Evolutionary conservation across 2,113 vertebrate species (phyloP), one percentile per base, ranked within the genome.

Genomic region (Sphaerodactylus townsendi): DNA sequence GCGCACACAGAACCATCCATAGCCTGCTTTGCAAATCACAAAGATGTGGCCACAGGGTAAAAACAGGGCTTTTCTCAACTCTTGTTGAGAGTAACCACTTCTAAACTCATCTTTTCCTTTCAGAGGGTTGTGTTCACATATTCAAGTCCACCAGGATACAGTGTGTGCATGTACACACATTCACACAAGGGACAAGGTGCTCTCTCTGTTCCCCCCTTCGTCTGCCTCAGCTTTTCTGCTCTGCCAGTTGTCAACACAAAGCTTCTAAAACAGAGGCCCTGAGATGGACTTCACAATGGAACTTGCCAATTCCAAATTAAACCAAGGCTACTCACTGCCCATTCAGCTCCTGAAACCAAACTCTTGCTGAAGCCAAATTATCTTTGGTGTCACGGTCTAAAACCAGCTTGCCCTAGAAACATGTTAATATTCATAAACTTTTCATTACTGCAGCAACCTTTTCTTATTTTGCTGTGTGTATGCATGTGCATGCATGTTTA

Each of bases 71-170:
- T 41, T 46, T n/a, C 50, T 59, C 62, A 48, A 37, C 6, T 35
- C 56, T 56, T 79, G 13, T n/a, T 17, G 53, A 35, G 39, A 44
- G 39, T 17, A 35, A 35, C 68, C 46, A 44, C 39, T 70, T 71
- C 14, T 64, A 79, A 85, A 85, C 56, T 30, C 76, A 23, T 72
- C 23, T 78, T 85, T 71, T 72, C 14, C n/a, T 48, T 85, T 72
- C 37, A 44, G 39, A 73, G 35, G 79, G 35, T 11, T 33, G 74
- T 30, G 28, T 46, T 77, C 30, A 37, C 68, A 62, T 71, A 71
- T 28, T 10, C 44, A 48, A 5, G 25, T 19, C 41, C 39, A 72
- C 17, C 39, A 71, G 30, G 11, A 62, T 84, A 72, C 23, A 37
- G 21, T 33, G 44, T 15, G 19, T 11, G 41, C 68, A 23, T 28